phyloP scores from a whole-genome alignment of 2,113 vertebrate genomes.

The Hippocampus mohnikei region DNA sequence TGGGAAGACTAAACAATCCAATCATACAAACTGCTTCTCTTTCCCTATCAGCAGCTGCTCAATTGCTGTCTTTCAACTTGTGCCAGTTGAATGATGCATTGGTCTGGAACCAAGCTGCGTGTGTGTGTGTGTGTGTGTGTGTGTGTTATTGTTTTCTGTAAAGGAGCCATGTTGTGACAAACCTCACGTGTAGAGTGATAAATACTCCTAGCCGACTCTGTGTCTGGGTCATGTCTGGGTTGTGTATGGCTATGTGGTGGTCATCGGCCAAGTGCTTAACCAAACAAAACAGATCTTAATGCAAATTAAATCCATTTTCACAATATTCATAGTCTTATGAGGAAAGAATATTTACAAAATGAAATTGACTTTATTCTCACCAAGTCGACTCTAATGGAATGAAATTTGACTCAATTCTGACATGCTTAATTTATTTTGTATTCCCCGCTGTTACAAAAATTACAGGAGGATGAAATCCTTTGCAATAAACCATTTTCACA shows the following conservation, averaged over 20 bases:
- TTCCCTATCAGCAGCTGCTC: constrained; percentile 39
- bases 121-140: no score
- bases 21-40: constrained; percentile 17
- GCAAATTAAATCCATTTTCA: neutral
- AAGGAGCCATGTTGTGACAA: constrained; percentile 29
- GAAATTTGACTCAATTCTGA: no score
- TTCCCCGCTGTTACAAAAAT: no score
- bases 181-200: constrained; percentile 36
- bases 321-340: neutral
- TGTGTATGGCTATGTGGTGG: neutral
- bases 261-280: constrained; percentile 7
- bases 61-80: constrained; percentile 28
- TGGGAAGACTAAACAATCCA: constrained; percentile 12
- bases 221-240: constrained; percentile 56
- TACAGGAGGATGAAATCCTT: no score
- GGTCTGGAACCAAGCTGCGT: constrained; percentile 25
- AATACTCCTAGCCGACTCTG: constrained; percentile 13
- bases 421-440: no score
- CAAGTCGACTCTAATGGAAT: neutral
- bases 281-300: neutral
- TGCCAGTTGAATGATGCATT: constrained; percentile 36
- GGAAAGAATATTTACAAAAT: neutral
- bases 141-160: constrained; percentile 36
- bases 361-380: neutral
- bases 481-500: no score